These are phyloP conservation scores for Heterodera schachtii DNA, from an alignment of 1,140 invertebrate species.

Conservation along the genomic window DNA sequence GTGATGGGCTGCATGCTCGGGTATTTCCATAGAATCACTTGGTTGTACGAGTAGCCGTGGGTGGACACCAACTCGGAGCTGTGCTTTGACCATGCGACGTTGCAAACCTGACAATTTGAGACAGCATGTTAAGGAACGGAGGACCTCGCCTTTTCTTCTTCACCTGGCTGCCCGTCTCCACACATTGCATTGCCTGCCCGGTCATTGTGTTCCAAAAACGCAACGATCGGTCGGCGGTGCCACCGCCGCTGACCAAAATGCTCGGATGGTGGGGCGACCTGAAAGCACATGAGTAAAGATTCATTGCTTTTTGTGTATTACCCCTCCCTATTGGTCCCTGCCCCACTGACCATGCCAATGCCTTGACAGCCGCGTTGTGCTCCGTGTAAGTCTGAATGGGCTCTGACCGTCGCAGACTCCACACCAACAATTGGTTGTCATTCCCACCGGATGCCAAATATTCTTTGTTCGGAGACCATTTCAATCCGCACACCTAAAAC, in stretches of 20 bases:
- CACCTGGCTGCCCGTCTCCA: constrained; percentile 90
- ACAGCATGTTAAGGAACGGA: background rate
- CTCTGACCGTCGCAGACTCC: constrained; percentile 85
- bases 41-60: constrained; percentile 99
- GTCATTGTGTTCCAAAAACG: constrained; percentile 99
- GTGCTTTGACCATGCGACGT: constrained; percentile 88
- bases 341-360: constrained; percentile 94
- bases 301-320: no score
- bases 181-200: constrained; percentile 96
- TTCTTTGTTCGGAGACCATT: constrained; percentile 99
- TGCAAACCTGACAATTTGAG: constrained; percentile 77
- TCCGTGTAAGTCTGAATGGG: constrained; percentile 95
- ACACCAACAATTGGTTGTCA: constrained; percentile 96
- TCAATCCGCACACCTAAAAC: constrained; percentile 89
- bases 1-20: constrained; percentile 85
- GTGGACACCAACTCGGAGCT: constrained; percentile 76
- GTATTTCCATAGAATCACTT: constrained; percentile 95
- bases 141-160: background rate
- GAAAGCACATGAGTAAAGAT: no score
- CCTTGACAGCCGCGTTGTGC: constrained; percentile 96
- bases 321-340: no score
- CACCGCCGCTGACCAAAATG: constrained; percentile 88
- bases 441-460: constrained; percentile 97
- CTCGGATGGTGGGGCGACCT: constrained; percentile 74
- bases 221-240: constrained; percentile 95